These are phyloP conservation scores for Schizotus pectinicornis DNA, from an alignment of 2,888 invertebrate genomes.

Conservation along the genomic window DNA sequence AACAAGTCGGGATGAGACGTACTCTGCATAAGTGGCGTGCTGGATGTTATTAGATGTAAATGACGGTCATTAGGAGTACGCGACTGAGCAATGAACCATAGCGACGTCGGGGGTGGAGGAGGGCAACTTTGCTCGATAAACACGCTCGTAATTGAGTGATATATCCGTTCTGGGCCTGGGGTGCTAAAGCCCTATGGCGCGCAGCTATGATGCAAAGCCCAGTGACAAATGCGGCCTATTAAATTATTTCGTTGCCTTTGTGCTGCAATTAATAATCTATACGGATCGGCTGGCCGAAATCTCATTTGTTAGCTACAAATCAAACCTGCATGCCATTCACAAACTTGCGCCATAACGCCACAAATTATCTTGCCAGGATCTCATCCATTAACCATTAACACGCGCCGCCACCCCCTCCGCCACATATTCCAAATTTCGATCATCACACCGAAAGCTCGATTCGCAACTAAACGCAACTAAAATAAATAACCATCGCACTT, in stretches of 20 bases:
- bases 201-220: slow-evolving; percentile 18
- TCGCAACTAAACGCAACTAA: no score
- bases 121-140: slow-evolving; percentile 45
- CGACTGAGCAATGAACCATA: slow-evolving; percentile 38
- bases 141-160: slow-evolving; percentile 49
- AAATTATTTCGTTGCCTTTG: slow-evolving; percentile 29
- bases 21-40: slow-evolving; percentile 42
- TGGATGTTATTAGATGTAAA: slow-evolving; percentile 47
- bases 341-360: no score
- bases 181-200: slow-evolving; percentile 32
- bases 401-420: no score
- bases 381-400: no score
- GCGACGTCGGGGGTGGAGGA: slow-evolving; percentile 29
- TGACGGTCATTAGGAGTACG: slow-evolving; percentile 45
- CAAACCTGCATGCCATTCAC: neutral
- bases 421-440: no score
- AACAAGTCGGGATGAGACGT: slow-evolving; percentile 25
- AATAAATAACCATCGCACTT: no score
- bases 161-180: slow-evolving; percentile 42
- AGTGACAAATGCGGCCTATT: slow-evolving; percentile 27
- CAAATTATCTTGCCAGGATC: no score
- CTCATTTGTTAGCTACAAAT: slow-evolving; percentile 7
- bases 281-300: slow-evolving; percentile 17
- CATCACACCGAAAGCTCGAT: no score
- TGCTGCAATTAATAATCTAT: slow-evolving; percentile 25